A percentile compares a stretch with the other conserved stretches of the same genome.
Evolutionary conservation across 1,140 invertebrate genomes (phyloP).

Genomic region (Euglossa dilemma): DNA sequence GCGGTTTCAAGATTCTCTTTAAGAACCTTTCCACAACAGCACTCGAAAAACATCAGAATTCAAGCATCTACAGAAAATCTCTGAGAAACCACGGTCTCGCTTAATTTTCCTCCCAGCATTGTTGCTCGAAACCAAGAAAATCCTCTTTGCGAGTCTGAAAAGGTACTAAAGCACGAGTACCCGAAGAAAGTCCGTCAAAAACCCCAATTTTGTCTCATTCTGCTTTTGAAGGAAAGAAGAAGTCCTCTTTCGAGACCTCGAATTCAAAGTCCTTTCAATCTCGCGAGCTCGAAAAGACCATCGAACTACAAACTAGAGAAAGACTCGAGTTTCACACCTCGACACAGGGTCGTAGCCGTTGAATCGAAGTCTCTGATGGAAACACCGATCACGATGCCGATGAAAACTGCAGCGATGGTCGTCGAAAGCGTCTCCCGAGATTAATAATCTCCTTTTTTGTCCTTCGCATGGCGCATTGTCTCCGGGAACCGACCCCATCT

Average conservation of each 20-base stretch:
- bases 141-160: neutral
- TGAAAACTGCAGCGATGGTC: neutral
- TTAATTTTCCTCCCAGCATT: no score
- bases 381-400: neutral
- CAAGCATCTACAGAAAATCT: neutral
- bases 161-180: neutral
- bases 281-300: neutral
- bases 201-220: no score
- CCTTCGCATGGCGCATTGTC: constrained; percentile 25
- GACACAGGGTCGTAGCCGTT: neutral
- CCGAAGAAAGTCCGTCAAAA: no score
- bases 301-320: neutral
- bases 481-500: constrained; percentile 7
- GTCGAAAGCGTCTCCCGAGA: constrained; percentile 16
- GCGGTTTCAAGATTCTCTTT: no score
- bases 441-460: constrained; percentile 50
- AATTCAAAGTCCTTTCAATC: neutral
- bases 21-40: neutral
- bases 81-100: no score
- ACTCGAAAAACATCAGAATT: neutral
- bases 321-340: neutral
- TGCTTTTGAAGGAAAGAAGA: no score
- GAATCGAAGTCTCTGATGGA: neutral
- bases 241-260: no score
- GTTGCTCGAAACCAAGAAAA: neutral